Conservation (phyloP, 2,113 vertebrate genomes). For the Dasyurus viverrinus region DNA sequence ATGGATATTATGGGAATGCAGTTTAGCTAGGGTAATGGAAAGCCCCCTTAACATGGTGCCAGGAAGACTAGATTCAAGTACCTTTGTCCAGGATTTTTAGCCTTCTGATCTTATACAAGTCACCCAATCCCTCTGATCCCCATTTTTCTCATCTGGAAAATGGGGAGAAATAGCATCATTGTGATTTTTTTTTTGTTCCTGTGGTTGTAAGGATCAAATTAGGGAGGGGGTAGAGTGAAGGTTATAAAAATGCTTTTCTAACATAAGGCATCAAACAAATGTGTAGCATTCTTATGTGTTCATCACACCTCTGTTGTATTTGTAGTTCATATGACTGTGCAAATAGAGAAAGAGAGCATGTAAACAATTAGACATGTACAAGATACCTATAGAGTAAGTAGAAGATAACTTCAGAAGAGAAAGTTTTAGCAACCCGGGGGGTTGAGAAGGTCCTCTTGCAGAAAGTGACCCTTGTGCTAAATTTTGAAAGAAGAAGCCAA, state of each 20-base stretch:
- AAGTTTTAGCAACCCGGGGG: not conserved
- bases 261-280: not conserved
- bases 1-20: too few species aligned
- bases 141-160: not conserved
- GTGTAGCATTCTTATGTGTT: not conserved
- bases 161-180: too few species aligned
- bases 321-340: not conserved
- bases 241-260: not conserved
- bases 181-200: not conserved
- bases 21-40: not conserved
- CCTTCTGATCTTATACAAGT: not conserved
- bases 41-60: not conserved
- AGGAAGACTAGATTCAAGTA: not conserved
- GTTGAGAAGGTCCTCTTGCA: not conserved
- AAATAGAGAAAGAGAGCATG: not conserved
- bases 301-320: not conserved
- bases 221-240: not conserved
- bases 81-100: not conserved
- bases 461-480: not conserved
- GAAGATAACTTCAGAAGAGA: not conserved
- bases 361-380: not conserved
- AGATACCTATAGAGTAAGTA: not conserved
- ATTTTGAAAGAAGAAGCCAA: too few species aligned
- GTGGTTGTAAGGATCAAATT: not conserved
- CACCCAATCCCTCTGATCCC: not conserved